These are phyloP conservation scores for Drosophila atripex DNA, from an alignment of 2,888 invertebrate genomes.

Conservation along the genomic window DNA sequence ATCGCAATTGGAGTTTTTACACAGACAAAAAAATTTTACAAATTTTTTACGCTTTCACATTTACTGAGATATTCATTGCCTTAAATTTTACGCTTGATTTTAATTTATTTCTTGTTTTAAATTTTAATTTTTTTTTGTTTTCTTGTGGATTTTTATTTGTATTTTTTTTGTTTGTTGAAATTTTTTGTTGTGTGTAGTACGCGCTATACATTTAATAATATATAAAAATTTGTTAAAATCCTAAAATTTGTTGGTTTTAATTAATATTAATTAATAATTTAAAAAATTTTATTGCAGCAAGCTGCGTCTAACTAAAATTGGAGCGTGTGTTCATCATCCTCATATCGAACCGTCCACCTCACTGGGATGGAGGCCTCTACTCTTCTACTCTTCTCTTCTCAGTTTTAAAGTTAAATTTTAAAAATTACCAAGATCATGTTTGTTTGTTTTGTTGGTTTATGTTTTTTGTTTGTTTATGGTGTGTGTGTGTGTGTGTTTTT, in stretches of 20 bases:
- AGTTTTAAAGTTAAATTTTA: constrained; percentile 69
- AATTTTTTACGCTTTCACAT: constrained; percentile 79
- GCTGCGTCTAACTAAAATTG: constrained; percentile 79
- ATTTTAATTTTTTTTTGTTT: constrained; percentile 33
- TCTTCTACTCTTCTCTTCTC: constrained; percentile 2
- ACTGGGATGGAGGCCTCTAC: constrained; percentile 14
- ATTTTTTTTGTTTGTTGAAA: constrained; percentile 16
- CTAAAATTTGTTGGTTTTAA: constrained; percentile 79
- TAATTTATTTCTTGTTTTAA: constrained; percentile 19
- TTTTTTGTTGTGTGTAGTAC: constrained; percentile 55
- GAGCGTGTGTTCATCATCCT: constrained; percentile 52
- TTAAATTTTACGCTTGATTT: constrained; percentile 67
- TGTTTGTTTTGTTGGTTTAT: constrained; percentile 55
- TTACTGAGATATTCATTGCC: constrained; percentile 76
- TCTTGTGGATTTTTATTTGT: constrained; percentile 26
- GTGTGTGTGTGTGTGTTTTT: constrained; percentile 12
- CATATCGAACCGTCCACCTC: constrained; percentile 12
- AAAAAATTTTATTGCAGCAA: constrained; percentile 74
- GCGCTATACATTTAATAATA: constrained; percentile 76
- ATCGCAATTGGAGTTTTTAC: constrained; percentile 58
- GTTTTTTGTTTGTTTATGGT: not conserved
- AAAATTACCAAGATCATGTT: constrained; percentile 75
- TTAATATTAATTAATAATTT: constrained; percentile 79
- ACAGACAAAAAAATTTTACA: constrained; percentile 77
- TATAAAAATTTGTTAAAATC: constrained; percentile 78